These are phyloP conservation scores for Lophotriccus pileatus DNA, from an alignment of 2,797 vertebrate species.

Conservation along the genomic window DNA sequence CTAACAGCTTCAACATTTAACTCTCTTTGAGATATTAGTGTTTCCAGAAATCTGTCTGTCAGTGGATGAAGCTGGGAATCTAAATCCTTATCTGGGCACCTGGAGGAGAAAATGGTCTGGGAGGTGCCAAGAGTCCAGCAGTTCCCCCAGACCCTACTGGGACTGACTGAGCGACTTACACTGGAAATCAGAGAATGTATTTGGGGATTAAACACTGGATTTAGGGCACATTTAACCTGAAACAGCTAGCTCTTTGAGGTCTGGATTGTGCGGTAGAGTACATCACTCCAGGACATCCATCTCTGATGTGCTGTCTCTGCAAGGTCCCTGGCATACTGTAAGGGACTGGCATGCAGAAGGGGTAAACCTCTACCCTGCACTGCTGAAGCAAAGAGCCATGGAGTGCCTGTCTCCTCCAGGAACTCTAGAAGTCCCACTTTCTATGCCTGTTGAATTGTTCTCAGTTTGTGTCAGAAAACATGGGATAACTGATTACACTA, in stretches of 20 bases:
- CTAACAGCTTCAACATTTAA: not conserved
- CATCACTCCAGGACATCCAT: not conserved
- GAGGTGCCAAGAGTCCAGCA: not conserved
- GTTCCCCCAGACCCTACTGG: not conserved
- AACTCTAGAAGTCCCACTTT: not conserved
- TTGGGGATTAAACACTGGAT: not conserved
- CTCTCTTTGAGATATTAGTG: not conserved
- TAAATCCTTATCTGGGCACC: not conserved
- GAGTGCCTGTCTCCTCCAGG: not conserved
- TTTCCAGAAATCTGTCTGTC: not conserved
- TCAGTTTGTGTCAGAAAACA: not conserved
- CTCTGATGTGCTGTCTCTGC: not conserved
- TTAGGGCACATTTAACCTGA: not conserved
- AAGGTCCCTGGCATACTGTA: not conserved
- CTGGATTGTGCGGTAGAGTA: not conserved
- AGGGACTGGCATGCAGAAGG: not conserved
- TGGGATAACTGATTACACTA: not conserved
- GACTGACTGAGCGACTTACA: not conserved
- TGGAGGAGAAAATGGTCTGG: not conserved
- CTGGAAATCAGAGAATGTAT: not conserved
- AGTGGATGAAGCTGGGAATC: not conserved
- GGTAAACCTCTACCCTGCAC: not conserved
- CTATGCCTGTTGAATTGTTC: not conserved
- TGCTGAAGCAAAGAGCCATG: accelerated
- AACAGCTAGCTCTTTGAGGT: not conserved